These are phyloP conservation scores for Cheilinus undulatus DNA, from an alignment of 2,113 vertebrate species.

Conservation along the genomic window DNA sequence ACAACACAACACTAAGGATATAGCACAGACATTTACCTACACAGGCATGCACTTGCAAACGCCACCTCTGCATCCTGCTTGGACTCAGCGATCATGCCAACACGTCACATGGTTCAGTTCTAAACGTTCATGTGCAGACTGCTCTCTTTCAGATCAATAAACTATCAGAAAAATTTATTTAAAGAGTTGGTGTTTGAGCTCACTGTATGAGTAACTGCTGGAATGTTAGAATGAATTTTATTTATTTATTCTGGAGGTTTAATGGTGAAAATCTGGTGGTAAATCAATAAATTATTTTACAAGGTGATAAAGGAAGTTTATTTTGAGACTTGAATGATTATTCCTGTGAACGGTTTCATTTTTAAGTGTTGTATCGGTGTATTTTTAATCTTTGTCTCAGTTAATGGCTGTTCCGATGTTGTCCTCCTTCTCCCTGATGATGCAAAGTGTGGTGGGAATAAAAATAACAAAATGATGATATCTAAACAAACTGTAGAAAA, in stretches of 20 bases:
- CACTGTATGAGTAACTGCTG: conserved; percentile 13
- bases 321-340: conserved; percentile 55
- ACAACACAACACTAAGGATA: not conserved
- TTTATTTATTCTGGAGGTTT: conserved; percentile 11
- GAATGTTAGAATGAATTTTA: conserved; percentile 41
- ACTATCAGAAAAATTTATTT: not conserved
- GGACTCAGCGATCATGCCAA: conserved; percentile 6
- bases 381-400: conserved; percentile 65
- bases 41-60: conserved; percentile 15
- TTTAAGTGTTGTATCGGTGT: conserved; percentile 72
- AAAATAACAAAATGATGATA: conserved; percentile 44
- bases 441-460: conserved; percentile 62
- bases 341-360: conserved; percentile 58
- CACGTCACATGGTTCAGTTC: not conserved
- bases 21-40: conserved; percentile 21
- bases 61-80: conserved; percentile 17
- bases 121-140: not conserved
- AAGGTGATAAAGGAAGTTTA: conserved; percentile 17
- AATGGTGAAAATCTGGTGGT: conserved; percentile 27
- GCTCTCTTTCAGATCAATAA: conserved; percentile 23
- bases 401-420: conserved; percentile 65
- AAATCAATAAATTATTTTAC: conserved; percentile 17
- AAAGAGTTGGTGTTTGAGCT: conserved; percentile 13
- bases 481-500: conserved; percentile 62
- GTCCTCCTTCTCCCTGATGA: conserved; percentile 62